phyloP scores from a whole-genome alignment of 2,113 vertebrate species.

The Oryzias curvinotus region DNA sequence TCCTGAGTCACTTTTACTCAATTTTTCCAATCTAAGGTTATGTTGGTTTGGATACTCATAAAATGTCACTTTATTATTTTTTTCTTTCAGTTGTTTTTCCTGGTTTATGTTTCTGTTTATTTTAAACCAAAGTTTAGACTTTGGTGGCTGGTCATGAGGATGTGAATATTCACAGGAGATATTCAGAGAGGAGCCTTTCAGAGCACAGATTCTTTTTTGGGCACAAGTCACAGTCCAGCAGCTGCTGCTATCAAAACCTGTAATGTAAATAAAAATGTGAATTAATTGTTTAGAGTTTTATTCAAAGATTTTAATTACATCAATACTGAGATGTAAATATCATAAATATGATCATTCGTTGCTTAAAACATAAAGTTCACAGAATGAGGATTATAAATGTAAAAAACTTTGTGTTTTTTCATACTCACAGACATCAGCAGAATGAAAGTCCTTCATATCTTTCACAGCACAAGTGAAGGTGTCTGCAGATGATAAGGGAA shows the following conservation, averaged over 20 bases:
- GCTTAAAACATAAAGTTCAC: too few relatives aligned
- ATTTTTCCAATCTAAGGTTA: slow-evolving; percentile 6
- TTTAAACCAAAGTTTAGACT: slow-evolving; percentile 17
- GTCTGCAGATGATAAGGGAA: accelerated
- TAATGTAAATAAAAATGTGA: background rate
- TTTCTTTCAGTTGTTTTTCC: background rate
- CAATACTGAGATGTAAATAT: too few relatives aligned
- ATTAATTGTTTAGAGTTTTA: too few relatives aligned
- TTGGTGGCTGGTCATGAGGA: accelerated
- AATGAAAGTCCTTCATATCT: slow-evolving; percentile 10
- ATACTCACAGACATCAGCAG: slow-evolving; percentile 25
- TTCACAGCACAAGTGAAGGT: slow-evolving; percentile 12
- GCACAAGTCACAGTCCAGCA: background rate
- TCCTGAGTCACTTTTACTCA: slow-evolving; percentile 19
- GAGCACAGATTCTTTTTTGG: slow-evolving; percentile 29
- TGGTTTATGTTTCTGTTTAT: background rate
- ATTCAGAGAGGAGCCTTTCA: slow-evolving; percentile 22
- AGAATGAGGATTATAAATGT: too few relatives aligned
- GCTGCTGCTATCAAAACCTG: background rate
- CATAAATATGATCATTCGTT: too few relatives aligned
- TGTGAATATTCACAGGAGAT: background rate
- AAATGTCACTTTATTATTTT: background rate
- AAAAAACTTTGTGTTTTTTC: background rate
- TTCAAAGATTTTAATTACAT: too few relatives aligned
- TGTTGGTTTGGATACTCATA: background rate